These are phyloP conservation scores for Peucedramus taeniatus DNA, from an alignment of 2,113 vertebrate genomes.

Conservation along the genomic window DNA sequence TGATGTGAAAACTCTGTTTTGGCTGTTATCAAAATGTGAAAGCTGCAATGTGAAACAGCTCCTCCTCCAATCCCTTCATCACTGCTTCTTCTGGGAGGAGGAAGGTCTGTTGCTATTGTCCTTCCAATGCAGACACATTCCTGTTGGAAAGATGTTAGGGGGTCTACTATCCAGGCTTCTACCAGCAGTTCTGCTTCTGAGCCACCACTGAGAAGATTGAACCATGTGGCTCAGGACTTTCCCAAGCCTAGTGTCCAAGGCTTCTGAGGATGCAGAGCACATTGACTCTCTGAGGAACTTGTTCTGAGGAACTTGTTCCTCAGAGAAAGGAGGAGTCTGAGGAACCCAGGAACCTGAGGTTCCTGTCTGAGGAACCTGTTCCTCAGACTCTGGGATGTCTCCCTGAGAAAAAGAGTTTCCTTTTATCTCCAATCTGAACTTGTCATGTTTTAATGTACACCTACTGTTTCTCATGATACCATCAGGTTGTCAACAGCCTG, in stretches of 20 bases:
- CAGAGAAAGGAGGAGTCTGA: too few species aligned
- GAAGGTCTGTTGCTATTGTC: background rate
- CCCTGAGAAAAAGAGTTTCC: fast-evolving
- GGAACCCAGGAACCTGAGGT: too few species aligned
- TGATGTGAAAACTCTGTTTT: background rate
- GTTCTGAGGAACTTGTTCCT: too few species aligned
- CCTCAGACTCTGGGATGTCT: fast-evolving
- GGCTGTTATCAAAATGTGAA: background rate
- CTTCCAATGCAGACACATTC: background rate
- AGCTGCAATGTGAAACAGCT: background rate
- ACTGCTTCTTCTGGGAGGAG: background rate
- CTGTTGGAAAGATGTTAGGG: background rate
- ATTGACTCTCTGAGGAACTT: background rate
- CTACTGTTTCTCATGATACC: fast-evolving
- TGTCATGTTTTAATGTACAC: background rate
- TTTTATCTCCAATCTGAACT: background rate
- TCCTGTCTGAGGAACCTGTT: too few species aligned
- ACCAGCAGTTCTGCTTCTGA: background rate
- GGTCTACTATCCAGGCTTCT: background rate
- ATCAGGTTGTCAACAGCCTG: background rate
- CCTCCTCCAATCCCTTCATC: background rate
- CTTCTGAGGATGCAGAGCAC: background rate
- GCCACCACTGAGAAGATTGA: background rate
- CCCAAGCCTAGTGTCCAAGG: background rate
- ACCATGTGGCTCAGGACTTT: fast-evolving